Evolutionary conservation across 2,888 invertebrate species (phyloP).

Genomic region (Nomada lathburiana): DNA sequence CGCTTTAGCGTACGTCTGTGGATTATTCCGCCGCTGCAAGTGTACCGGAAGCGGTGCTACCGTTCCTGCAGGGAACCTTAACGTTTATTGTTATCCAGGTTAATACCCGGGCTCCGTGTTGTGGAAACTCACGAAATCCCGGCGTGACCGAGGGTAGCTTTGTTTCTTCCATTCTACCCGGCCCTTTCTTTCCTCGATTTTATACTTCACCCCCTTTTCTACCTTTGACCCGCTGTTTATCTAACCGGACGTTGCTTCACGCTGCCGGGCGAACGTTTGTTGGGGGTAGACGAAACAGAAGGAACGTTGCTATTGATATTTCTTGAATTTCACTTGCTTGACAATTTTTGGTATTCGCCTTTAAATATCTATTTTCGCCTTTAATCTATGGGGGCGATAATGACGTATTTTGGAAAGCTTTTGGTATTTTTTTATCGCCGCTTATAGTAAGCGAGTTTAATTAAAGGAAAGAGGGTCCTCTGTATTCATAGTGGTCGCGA

Average conservation of each 20-base stretch:
- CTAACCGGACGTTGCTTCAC: not conserved
- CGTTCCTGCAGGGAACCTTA: slow-evolving; percentile 35
- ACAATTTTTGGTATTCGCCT: not conserved
- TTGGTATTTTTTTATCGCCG: not conserved
- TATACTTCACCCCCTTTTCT: slow-evolving; percentile 37
- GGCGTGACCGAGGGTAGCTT: slow-evolving; percentile 31
- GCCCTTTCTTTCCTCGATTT: slow-evolving; percentile 22
- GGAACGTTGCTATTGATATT: too few species aligned
- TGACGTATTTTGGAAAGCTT: not conserved
- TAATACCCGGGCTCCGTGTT: slow-evolving; percentile 45
- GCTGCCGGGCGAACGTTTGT: not conserved
- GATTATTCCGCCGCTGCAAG: slow-evolving; percentile 38
- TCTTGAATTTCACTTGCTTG: not conserved
- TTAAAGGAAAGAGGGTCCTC: slow-evolving; percentile 8
- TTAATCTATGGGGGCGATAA: too few species aligned
- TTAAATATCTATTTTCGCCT: too few species aligned
- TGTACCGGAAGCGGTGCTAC: slow-evolving; percentile 33
- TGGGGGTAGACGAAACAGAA: too few species aligned
- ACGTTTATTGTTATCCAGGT: slow-evolving; percentile 61
- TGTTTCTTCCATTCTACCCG: slow-evolving; percentile 53
- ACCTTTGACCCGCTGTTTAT: not conserved
- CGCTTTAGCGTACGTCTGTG: slow-evolving; percentile 28
- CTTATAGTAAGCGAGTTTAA: slow-evolving; percentile 23
- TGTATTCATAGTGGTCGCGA: slow-evolving; percentile 17
- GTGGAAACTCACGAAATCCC: slow-evolving; percentile 54